Percentiles rank a stretch among this genome's conserved stretches.
Evolutionary conservation across 2,888 invertebrate genomes (phyloP).

Genomic region (Prenolepis imparis): DNA sequence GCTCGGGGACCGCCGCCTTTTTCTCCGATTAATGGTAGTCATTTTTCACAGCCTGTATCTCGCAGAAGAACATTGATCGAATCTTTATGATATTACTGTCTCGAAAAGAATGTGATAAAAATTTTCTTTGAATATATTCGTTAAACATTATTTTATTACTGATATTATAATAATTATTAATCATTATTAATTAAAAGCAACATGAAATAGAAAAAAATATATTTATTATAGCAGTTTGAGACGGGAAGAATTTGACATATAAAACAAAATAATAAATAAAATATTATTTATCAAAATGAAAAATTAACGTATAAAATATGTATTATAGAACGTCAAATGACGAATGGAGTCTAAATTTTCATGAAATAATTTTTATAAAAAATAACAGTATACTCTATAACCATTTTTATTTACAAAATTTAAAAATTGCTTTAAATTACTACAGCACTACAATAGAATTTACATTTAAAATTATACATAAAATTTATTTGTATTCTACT

Average conservation of each 20-base stretch:
- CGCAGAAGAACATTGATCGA: constrained; percentile 69
- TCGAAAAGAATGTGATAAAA: constrained; percentile 3
- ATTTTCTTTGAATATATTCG: background rate
- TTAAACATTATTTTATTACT: background rate
- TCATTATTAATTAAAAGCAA: background rate
- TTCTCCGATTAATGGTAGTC: constrained; percentile 68
- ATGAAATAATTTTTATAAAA: background rate
- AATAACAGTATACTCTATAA: background rate
- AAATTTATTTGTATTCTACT: constrained; percentile 19
- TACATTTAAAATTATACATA: background rate
- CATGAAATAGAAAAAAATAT: background rate
- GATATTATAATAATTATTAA: background rate
- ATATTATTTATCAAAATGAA: background rate
- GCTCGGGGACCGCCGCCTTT: constrained; percentile 57
- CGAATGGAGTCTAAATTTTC: no score
- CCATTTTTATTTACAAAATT: background rate
- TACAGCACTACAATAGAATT: background rate
- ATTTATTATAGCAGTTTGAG: background rate
- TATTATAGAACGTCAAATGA: background rate
- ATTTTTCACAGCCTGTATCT: constrained; percentile 68
- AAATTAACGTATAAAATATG: background rate
- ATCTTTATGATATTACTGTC: constrained; percentile 39
- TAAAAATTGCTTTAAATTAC: constrained; percentile 7
- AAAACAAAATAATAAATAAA: background rate
- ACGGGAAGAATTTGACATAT: background rate